phyloP scores from a whole-genome alignment of 2,888 invertebrate species.

The Apodemia hepburni region DNA sequence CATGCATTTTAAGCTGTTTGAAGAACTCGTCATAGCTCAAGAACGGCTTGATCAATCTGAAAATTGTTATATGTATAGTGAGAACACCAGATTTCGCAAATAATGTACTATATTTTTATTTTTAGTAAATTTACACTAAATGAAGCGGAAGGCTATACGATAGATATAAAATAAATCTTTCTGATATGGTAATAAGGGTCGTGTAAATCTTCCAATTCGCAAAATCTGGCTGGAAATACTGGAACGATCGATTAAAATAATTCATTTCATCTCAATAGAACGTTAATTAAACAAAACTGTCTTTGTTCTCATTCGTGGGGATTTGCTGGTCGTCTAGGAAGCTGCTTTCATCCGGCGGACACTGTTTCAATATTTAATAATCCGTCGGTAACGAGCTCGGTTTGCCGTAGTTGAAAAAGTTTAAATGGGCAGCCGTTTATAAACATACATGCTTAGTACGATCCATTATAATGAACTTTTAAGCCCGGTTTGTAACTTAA shows the following conservation, averaged over 20 bases:
- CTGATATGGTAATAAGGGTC: not conserved
- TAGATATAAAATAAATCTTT: too few species aligned
- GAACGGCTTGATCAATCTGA: too few species aligned
- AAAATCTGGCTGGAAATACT: not conserved
- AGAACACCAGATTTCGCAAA: not conserved
- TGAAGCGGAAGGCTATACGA: too few species aligned
- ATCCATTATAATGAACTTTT: constrained; percentile 11
- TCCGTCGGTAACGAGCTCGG: constrained; percentile 71
- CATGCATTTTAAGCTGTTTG: too few species aligned
- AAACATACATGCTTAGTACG: constrained; percentile 27
- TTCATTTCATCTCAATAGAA: constrained; percentile 49
- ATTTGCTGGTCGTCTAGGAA: constrained; percentile 59
- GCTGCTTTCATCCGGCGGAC: constrained; percentile 63
- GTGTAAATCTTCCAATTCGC: not conserved
- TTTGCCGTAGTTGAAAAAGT: constrained; percentile 62
- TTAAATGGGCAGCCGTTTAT: constrained; percentile 63
- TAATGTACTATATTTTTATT: too few species aligned
- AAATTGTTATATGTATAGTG: too few species aligned
- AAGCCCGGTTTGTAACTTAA: not conserved
- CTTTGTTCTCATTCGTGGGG: constrained; percentile 49
- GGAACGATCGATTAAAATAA: constrained; percentile 42
- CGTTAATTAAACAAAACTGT: constrained; percentile 52
- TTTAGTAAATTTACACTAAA: too few species aligned
- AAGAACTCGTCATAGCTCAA: too few species aligned
- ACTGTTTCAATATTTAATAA: constrained; percentile 78